Evolutionary conservation across 2,888 invertebrate species (phyloP).

Genomic region (Lymantria dispar): DNA sequence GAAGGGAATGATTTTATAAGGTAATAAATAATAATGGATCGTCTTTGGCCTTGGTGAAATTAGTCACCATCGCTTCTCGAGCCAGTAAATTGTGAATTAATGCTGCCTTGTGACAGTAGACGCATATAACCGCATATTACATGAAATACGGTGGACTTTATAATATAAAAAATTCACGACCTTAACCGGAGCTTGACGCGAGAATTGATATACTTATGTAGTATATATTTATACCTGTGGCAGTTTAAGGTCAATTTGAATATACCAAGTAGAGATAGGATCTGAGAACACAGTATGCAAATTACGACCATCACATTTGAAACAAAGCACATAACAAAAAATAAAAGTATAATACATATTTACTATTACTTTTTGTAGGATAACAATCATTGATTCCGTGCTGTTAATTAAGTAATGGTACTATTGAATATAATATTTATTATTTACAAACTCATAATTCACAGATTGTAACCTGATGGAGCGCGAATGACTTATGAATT

Average conservation of each 20-base stretch:
- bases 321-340: conserved; percentile 5
- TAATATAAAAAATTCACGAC: conserved; percentile 27
- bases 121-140: conserved; percentile 31
- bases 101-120: conserved; percentile 43
- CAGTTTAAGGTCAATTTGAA: conserved; percentile 8
- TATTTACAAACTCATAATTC: too few species aligned
- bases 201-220: not conserved
- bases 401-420: too few species aligned
- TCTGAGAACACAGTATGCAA: conserved; percentile 10
- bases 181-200: conserved; percentile 10
- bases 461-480: too few species aligned
- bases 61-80: conserved; percentile 55
- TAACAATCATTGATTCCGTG: too few species aligned
- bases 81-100: conserved; percentile 56
- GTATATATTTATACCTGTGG: conserved; percentile 1
- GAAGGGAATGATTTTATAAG: conserved; percentile 57
- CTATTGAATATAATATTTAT: too few species aligned
- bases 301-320: conserved; percentile 10
- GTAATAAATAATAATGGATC: conserved; percentile 80
- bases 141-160: conserved; percentile 28
- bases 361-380: too few species aligned
- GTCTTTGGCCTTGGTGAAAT: conserved; percentile 75
- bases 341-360: not conserved
- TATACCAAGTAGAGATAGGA: conserved; percentile 5
- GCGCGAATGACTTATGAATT: too few species aligned